Base-by-base conservation (phyloP, 2,113 vertebrate species). In the Hippocampus guttulatus region DNA sequence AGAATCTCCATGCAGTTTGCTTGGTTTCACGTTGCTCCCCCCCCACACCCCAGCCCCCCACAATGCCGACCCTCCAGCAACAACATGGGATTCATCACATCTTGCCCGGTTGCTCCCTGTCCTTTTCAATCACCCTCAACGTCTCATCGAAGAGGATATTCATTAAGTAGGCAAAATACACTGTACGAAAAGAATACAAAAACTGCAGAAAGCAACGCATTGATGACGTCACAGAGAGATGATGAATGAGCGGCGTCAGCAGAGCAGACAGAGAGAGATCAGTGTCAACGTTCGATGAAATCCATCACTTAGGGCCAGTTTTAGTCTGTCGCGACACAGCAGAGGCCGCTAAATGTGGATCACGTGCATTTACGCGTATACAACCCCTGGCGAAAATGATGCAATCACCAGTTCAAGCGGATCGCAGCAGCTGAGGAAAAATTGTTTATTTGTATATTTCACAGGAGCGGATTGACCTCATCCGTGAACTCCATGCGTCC, bases 221-320 rank as follows among this genome's bases (percentile, higher is more conserved):
- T 69, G 55, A 71, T 75, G 23, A 73, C 25, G 68, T 45, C 52
- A 70, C 8, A 45, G 41, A 14, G 3, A 65, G 25, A 81, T 83
- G 89, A 91, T 87, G 75, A 85, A 88, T 80, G 57, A 58, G 63
- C 45, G 33, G 21, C 38, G 73, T 83, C 76, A 82, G 81, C 75
- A 75, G 49, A 78, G 70, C 52, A 23, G 79, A 82, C 79, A 81
- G 66, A 84, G 86, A 81, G 66, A 84, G 86, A 88, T 90, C 84
- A 76, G 69, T 87, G 77, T 33, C 58, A 43, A 82, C 84, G 75
- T 83, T 80, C 69, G 71, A 66, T 76, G 55, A 70, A 66, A 89
- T 91, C 73, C 77, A 88, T 91, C 87, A 86, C 80, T 87, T 82
- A 45, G 76, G 80, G 70, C 69, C 68, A 86, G 83, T 84, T 72